phyloP scores from a whole-genome alignment of 92 coral and sea anemone species.

The Diadumene lineata region DNA sequence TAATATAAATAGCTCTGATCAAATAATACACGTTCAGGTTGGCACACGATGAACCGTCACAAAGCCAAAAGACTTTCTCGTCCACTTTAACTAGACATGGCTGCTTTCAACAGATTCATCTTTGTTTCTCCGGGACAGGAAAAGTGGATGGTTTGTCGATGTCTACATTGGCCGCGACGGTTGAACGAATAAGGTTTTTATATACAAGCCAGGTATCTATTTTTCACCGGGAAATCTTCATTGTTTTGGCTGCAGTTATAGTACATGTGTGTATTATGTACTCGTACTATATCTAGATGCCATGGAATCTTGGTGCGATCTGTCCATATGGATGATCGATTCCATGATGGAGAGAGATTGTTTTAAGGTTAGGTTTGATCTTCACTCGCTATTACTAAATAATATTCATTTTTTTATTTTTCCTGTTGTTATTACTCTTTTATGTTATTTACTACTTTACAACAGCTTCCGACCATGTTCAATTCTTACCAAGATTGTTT shows the following conservation, averaged over 20 bases:
- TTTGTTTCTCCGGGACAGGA: background rate
- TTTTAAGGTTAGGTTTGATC: constrained; percentile 79
- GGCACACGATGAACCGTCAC: constrained; percentile 26
- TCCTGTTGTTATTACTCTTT: background rate
- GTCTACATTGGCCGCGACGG: constrained; percentile 5
- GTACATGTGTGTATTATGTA: constrained; percentile 15
- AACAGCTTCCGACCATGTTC: background rate
- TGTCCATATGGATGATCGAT: constrained; percentile 90
- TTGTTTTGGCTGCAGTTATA: constrained; percentile 12
- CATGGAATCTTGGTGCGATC: constrained; percentile 91
- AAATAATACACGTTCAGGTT: constrained; percentile 26
- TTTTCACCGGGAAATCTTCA: constrained; percentile 29
- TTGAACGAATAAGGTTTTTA: background rate
- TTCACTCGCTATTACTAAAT: background rate
- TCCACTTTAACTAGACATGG: constrained; percentile 1
- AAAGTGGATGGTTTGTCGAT: constrained; percentile 1
- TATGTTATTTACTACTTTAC: background rate
- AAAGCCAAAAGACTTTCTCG: constrained; percentile 1
- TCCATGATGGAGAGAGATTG: constrained; percentile 88
- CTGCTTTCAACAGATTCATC: background rate
- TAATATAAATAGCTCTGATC: constrained; percentile 42
- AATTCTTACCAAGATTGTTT: background rate
- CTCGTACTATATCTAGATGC: constrained; percentile 9
- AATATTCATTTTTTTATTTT: too few species aligned
- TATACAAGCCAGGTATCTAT: background rate